Base-by-base conservation (phyloP, 2,888 invertebrate genomes). In the Eristalis arbustorum region DNA sequence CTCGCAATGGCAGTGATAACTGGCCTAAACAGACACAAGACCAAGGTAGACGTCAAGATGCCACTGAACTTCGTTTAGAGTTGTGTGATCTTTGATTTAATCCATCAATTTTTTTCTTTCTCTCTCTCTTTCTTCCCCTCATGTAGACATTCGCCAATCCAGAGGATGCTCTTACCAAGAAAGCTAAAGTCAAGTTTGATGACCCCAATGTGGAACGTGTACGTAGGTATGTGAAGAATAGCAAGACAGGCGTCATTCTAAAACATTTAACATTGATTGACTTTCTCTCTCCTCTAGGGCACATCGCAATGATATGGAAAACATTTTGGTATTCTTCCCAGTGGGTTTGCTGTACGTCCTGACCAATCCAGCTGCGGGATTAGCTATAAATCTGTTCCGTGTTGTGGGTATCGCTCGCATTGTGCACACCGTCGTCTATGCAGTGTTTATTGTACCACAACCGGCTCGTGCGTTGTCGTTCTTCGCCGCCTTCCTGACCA, bases 221-320 rank as follows among this genome's bases (percentile, higher is more conserved):
- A 4, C 90, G 93, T 88, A 88, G 90, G 89, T 90, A 75, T 56
- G n/a, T 25, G 28, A 1, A 49, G 14, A 14, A 23, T 2, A 14
- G 25, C 0, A 23, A 23, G 2, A 31, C 3, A 10, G 10, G 6
- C 10, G 14, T 34, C 2, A 66, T 22, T 42, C 57, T 25, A 49
- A 37, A 25, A 28, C 3, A 59, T 67, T 37, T 22, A 14, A 63
- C 11, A 14, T 61, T 67, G 23, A 57, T 14, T 34, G 57, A 56
- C 56, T 71, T n/a, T 14, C 63, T 28, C 59, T 75, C 61, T n/a
- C 80, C 91, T 91, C 6, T 91, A 94, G 95, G 88, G 94, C 94
- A 5, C 95, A 95, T 89, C 93, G 93, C 88, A 95, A 95, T 89
- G 95, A 95, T 90, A 89, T 95, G 89, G 95, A 95, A 90, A 95